Evolutionary conservation across 2,113 vertebrate genomes (phyloP), one percentile per base, ranked within the genome.

Genomic region (Hydrochoerus hydrochaeris): DNA sequence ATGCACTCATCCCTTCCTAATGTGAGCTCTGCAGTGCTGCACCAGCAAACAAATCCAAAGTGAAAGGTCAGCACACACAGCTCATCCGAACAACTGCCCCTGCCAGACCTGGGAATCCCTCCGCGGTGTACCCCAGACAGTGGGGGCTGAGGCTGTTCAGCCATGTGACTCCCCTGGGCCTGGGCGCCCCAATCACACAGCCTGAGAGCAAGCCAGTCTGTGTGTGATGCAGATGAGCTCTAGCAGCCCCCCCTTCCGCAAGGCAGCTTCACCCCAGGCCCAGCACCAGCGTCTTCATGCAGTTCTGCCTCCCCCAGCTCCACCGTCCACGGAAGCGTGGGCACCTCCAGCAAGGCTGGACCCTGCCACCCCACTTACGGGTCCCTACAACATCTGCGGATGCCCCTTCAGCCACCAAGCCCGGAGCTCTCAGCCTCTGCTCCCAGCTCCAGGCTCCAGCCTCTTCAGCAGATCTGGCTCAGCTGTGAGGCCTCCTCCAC

Each of bases 381-480:
- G 63, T 46, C 58, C 67, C 65, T 22, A 32, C 17, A 4, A 57
- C n/a, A 20, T 44, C 32, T 20, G 3, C 28, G 16, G 41, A 44
- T 19, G 52, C 26, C 63, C 22, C 26, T 14, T 6, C 10, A 6
- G 24, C 54, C 83, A 52, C 67, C 0, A 2, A 71, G 71, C 16
- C 30, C 7, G 2, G 46, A 24, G 35, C 2, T n/a, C 30, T 16
- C 13, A 38, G 58, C 30, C 82, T 80, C 52, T 0, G 2, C 12
- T 62, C 46, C 77, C 13, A 1, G 2, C 24, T 41, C 1, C 0
- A 4, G 49, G n/a, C 11, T 35, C 73, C 58, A 20, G 44, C 19
- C 69, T 71, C n/a, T 20, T n/a, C 54, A 52, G 86, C 12, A 17
- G 10, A 5, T 24, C 20, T 63, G 8, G 30, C 17, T 14, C 11